These are phyloP conservation scores for Fissipunctia ypsillon DNA, from an alignment of 2,888 invertebrate genomes.

Conservation along the genomic window DNA sequence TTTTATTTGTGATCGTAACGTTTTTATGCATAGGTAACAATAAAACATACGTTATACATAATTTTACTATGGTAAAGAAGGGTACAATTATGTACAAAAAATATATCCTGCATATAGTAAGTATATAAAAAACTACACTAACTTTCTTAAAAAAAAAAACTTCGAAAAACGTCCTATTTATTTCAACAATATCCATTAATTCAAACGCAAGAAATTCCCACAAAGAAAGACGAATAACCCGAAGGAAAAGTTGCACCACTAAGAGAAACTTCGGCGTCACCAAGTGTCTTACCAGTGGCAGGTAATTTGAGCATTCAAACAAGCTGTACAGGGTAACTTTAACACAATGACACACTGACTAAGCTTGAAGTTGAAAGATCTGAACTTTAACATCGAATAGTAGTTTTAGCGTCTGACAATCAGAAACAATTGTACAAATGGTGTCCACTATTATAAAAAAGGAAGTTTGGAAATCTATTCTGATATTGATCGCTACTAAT, in stretches of 20 bases:
- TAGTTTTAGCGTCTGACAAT: background rate
- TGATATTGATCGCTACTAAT: background rate
- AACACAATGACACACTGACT: conserved; percentile 17
- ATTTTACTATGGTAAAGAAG: background rate
- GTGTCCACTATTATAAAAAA: too few relatives aligned
- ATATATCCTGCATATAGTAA: too few relatives aligned
- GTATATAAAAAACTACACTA: background rate
- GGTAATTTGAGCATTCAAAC: conserved; percentile 26
- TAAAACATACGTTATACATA: background rate
- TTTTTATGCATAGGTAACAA: background rate
- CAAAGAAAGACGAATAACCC: background rate
- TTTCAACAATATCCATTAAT: conserved; percentile 3
- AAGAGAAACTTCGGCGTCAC: conserved; percentile 4
- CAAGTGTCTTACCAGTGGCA: conserved; percentile 15
- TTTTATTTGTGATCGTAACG: background rate
- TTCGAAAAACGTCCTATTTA: background rate
- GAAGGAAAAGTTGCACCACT: conserved; percentile 4
- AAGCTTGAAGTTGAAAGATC: conserved; percentile 17
- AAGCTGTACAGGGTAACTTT: conserved; percentile 2
- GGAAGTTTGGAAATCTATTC: background rate
- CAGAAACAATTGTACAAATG: background rate
- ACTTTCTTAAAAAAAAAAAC: background rate
- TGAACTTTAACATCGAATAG: conserved; percentile 1
- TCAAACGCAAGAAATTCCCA: background rate
- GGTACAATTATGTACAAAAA: background rate